phyloP scores from a whole-genome alignment of 2,113 vertebrate genomes.

The Lophius piscatorius region DNA sequence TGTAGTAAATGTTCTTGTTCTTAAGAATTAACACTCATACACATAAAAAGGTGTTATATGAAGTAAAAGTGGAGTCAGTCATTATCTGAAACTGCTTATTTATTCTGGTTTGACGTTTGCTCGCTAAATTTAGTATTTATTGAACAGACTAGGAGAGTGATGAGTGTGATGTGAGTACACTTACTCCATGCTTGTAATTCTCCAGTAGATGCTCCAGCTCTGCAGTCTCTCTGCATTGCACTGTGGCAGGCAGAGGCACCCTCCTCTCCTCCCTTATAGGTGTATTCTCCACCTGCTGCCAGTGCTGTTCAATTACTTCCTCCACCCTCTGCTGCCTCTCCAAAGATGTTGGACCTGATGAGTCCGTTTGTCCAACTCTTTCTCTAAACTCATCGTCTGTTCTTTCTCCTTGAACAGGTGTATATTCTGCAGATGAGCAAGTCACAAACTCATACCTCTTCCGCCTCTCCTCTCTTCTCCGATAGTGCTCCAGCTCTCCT shows the following conservation, averaged over 20 bases:
- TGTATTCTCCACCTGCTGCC: slow-evolving; percentile 84
- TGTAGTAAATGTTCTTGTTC: no score
- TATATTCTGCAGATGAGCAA: slow-evolving; percentile 41
- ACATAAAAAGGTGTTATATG: no score
- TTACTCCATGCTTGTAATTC: slow-evolving; percentile 81
- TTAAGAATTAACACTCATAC: no score
- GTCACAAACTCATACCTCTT: slow-evolving; percentile 76
- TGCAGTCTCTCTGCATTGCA: slow-evolving; percentile 58
- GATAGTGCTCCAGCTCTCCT: slow-evolving; percentile 71
- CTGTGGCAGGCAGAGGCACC: slow-evolving; percentile 70
- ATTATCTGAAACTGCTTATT: no score
- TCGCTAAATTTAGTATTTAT: no score
- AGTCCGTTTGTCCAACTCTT: not conserved
- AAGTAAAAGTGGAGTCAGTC: no score
- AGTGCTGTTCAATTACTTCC: slow-evolving; percentile 84
- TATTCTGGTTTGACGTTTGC: no score
- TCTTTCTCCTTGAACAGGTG: slow-evolving; percentile 6
- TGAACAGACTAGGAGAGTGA: no score
- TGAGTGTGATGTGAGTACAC: no score
- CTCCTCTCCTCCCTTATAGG: slow-evolving; percentile 82
- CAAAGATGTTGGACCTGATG: slow-evolving; percentile 12
- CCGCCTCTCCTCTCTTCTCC: slow-evolving; percentile 78
- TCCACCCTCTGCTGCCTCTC: slow-evolving; percentile 80
- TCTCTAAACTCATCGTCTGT: slow-evolving; percentile 58
- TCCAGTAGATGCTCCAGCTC: slow-evolving; percentile 81